Evolutionary conservation across 2,797 vertebrate genomes (phyloP).

Genomic region (Gallinago stenura): DNA sequence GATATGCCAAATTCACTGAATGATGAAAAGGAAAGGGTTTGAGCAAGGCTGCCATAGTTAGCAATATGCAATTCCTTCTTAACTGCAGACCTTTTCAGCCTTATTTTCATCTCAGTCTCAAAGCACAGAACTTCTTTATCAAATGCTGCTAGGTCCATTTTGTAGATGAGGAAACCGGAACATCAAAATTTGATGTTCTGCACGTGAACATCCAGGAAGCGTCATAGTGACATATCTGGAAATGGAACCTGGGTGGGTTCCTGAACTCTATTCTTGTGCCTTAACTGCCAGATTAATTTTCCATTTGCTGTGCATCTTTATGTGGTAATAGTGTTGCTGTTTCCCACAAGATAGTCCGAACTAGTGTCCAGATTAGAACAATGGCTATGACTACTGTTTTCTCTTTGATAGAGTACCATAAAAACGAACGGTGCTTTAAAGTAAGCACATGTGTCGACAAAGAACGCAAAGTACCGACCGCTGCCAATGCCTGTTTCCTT

Average conservation of each 20-base stretch:
- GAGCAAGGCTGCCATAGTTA: background rate
- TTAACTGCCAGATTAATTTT: background rate
- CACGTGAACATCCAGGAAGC: background rate
- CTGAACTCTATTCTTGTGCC: background rate
- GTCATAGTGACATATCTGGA: background rate
- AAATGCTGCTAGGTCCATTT: background rate
- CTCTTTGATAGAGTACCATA: background rate
- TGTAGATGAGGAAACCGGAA: background rate
- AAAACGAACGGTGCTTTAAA: background rate
- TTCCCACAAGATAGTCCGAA: background rate
- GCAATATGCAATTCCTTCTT: background rate
- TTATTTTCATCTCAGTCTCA: background rate
- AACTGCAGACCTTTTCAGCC: background rate
- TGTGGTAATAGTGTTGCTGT: background rate
- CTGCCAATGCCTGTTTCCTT: background rate
- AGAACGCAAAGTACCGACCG: background rate
- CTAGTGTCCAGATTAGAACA: background rate
- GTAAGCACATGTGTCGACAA: background rate
- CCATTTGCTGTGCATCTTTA: background rate
- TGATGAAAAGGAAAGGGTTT: background rate
- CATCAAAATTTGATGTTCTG: background rate
- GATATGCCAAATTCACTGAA: background rate
- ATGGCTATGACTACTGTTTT: background rate
- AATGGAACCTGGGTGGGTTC: conserved; percentile 1
- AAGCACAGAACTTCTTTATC: background rate